Evolutionary conservation across 2,797 vertebrate species (phyloP), one percentile per base, ranked within the genome.

Genomic region (Chaetophractus vellerosus): DNA sequence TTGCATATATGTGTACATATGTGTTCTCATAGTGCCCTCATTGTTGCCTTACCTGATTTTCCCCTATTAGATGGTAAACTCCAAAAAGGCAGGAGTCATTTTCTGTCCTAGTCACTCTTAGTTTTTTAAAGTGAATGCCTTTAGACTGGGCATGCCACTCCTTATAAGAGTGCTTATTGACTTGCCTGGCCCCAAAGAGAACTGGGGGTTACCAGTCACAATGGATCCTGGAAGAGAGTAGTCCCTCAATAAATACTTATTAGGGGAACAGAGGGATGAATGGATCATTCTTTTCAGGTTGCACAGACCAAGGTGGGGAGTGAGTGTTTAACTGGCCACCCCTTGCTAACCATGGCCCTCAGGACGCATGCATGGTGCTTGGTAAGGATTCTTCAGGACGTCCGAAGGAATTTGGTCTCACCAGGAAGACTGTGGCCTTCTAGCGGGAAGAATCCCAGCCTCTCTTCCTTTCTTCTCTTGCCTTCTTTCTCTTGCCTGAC

Each of bases 41-140:
- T 66, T 68, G 9, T 24, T 86, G 52, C 16, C 75, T 83, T 83
- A 55, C 69, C 48, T 41, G 31, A 72, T 66, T 95, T 76, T 50
- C 41, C 52, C 66, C 45, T 45, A 83, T 33, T 91, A 61, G 31
- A 68, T 75, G 19, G 82, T 82, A 80, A 86, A 76, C 63, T 94
- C 76, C 66, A 55, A 57, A 93, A 87, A 33, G 72, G 68, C 45
- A 75, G 41, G 18, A 23, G 15, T 38, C 16, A 9, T 33, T 90
- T 95, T 90, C 88, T 48, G 28, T 57, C 48, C 83, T 19, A 10
- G 66, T 57, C 4, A 24, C 36, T 52, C 50, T 63, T 36, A 26
- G 1, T 38, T 38, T 38, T 75, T 33, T 28, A 14, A 59, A 59
- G 48, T 38, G 5, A 45, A 23, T 16, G 23, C 36, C 69, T 63